phyloP scores from a whole-genome alignment of 2,113 vertebrate genomes.

The Catharus fuscescens region DNA sequence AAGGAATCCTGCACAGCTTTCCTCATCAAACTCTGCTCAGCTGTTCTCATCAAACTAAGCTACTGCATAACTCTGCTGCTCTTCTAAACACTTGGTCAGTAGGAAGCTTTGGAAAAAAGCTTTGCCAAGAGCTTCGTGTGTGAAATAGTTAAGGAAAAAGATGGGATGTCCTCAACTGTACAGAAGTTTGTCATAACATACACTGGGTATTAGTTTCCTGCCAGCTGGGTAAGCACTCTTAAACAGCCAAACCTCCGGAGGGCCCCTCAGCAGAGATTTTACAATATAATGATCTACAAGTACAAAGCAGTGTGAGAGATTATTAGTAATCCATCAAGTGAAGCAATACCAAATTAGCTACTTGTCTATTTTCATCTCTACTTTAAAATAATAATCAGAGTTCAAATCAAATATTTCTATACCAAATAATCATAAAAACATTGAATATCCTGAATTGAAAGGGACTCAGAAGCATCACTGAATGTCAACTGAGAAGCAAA shows the following conservation, averaged over 20 bases:
- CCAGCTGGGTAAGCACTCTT: not conserved
- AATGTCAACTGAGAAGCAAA: not conserved
- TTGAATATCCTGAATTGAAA: not conserved
- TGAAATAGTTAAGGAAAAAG: not conserved
- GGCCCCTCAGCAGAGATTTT: not conserved
- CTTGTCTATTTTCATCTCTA: not conserved
- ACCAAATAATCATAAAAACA: not conserved
- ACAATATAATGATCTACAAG: not conserved
- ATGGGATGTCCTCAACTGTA: not conserved
- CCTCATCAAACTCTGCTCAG: not conserved
- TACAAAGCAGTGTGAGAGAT: not conserved
- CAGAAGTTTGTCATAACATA: not conserved
- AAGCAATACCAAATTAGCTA: not conserved
- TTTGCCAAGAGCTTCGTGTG: not conserved
- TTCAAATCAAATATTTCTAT: not conserved
- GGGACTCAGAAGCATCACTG: not conserved
- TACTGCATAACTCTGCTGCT: not conserved
- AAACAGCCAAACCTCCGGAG: not conserved
- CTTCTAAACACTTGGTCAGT: not conserved
- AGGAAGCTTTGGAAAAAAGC: not conserved
- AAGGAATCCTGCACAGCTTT: not conserved
- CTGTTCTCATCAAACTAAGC: not conserved
- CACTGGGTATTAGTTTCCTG: not conserved
- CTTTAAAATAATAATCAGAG: not conserved
- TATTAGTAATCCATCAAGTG: not conserved